Base-by-base conservation (phyloP, 2,888 invertebrate genomes). In the Anoplius nigerrimus region DNA sequence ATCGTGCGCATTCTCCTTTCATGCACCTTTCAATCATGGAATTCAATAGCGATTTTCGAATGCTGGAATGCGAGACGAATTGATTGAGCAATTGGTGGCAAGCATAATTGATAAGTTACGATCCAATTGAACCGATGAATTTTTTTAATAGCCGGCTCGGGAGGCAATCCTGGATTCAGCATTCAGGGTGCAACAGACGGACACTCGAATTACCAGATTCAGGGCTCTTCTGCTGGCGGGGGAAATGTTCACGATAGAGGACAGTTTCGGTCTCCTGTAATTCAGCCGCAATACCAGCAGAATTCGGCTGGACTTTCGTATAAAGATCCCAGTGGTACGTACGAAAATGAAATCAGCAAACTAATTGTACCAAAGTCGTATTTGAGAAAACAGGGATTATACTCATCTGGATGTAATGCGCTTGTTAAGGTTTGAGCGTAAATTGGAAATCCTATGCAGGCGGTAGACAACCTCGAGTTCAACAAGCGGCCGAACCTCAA, bases 371-470 rank as follows among this genome's bases (percentile, higher is more conserved):
- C 24, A 24, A 4, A 24, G 3, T 2, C 24, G 6, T 24, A 24
- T 24, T 24, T n/a, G n/a, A n/a, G n/a, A n/a, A n/a, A n/a, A n/a
- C n/a, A n/a, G n/a, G n/a, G n/a, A n/a, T n/a, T n/a, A n/a, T n/a
- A n/a, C n/a, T n/a, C n/a, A n/a, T n/a, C n/a, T n/a, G n/a, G n/a
- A n/a, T n/a, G n/a, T n/a, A n/a, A n/a, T n/a, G n/a, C n/a, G n/a
- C 8, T 3, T 11, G 6, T 6, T 6, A 34, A 88, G 88, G 88
- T 53, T 74, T 84, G 5, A 82, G 82, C 52, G 84, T 88, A 2
- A 87, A 86, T 52, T 89, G 88, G 88, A 84, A 78, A 20, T 85
- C 88, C 15, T 89, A 81, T 70, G 79, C 81, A 2, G 84, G 83
- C 45, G 76, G 77, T 16, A 76, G 80, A 0, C 76, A 51, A 43